A percentile compares a stretch with the other conserved stretches of the same genome.
Conservation (phyloP, 2,113 vertebrate species). For the Larimichthys crocea region DNA sequence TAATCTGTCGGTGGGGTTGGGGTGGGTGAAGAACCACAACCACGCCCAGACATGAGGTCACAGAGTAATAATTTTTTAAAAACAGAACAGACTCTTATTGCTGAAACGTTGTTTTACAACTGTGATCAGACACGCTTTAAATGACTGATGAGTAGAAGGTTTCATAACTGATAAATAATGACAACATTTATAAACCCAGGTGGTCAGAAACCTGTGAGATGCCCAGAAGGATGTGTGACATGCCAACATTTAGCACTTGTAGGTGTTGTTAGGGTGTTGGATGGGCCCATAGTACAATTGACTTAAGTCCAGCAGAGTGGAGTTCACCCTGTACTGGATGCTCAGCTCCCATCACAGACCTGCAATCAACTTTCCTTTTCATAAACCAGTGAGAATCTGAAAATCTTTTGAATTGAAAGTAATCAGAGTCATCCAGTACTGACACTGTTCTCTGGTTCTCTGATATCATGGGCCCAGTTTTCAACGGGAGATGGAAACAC, state of each 20-base stretch:
- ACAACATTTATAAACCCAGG: background rate
- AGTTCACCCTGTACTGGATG: too few relatives aligned
- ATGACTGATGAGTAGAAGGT: too few relatives aligned
- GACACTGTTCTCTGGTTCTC: too few relatives aligned
- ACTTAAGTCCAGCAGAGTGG: too few relatives aligned
- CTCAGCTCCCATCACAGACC: too few relatives aligned
- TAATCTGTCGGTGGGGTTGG: constrained; percentile 47
- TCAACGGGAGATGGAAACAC: too few relatives aligned
- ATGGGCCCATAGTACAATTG: too few relatives aligned
- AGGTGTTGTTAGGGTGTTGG: background rate
- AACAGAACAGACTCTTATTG: background rate
- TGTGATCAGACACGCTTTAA: background rate
- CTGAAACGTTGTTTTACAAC: background rate
- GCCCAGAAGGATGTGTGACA: background rate
- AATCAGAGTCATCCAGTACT: too few relatives aligned
- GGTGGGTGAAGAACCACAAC: constrained; percentile 1
- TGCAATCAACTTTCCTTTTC: too few relatives aligned
- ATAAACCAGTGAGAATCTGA: too few relatives aligned
- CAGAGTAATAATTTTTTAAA: background rate
- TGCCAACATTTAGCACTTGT: background rate
- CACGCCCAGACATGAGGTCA: constrained; percentile 11
- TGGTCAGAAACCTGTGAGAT: background rate
- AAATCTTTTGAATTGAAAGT: too few relatives aligned
- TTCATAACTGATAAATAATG: background rate
- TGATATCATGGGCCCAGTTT: too few relatives aligned